Conservation (phyloP, 2,888 invertebrate genomes). For the Euzophera pinguis region DNA sequence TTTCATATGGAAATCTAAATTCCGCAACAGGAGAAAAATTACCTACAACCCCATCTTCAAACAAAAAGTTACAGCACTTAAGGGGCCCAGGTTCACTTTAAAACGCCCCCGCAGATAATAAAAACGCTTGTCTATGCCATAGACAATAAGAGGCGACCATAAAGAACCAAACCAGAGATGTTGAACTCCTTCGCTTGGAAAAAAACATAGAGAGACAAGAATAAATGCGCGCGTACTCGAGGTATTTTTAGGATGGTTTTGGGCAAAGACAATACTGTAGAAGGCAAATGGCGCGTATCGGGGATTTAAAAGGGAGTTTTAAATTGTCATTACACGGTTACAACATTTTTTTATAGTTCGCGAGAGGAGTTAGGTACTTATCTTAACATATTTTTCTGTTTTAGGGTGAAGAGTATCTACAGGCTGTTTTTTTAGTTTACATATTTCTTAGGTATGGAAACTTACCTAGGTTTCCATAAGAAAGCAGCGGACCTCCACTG, state of each 20-base stretch:
- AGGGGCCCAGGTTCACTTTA: slow-evolving; percentile 58
- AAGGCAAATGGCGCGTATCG: slow-evolving; percentile 66
- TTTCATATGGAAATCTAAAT: slow-evolving; percentile 29
- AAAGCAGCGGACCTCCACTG: no score
- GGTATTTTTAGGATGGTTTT: slow-evolving; percentile 37
- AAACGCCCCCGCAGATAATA: slow-evolving; percentile 73
- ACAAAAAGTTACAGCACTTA: slow-evolving; percentile 63
- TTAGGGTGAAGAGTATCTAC: slow-evolving; percentile 27
- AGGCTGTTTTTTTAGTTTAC: slow-evolving; percentile 26
- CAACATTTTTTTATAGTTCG: slow-evolving; percentile 56
- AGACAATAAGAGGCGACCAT: slow-evolving; percentile 70
- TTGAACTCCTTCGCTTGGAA: slow-evolving; percentile 25
- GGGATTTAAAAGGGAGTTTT: slow-evolving; percentile 60
- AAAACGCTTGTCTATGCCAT: slow-evolving; percentile 72
- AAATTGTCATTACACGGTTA: slow-evolving; percentile 73
- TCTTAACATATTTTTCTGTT: slow-evolving; percentile 54
- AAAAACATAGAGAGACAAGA: background rate
- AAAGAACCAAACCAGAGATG: slow-evolving; percentile 42
- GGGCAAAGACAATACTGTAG: slow-evolving; percentile 51
- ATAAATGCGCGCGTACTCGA: background rate
- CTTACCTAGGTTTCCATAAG: no score
- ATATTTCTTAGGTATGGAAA: no score
- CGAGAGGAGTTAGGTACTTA: slow-evolving; percentile 47
- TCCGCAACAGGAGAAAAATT: slow-evolving; percentile 27
- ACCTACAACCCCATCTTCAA: slow-evolving; percentile 46